Base-by-base conservation (phyloP, 1,140 invertebrate genomes). In the Philopotamus ludificatus region DNA sequence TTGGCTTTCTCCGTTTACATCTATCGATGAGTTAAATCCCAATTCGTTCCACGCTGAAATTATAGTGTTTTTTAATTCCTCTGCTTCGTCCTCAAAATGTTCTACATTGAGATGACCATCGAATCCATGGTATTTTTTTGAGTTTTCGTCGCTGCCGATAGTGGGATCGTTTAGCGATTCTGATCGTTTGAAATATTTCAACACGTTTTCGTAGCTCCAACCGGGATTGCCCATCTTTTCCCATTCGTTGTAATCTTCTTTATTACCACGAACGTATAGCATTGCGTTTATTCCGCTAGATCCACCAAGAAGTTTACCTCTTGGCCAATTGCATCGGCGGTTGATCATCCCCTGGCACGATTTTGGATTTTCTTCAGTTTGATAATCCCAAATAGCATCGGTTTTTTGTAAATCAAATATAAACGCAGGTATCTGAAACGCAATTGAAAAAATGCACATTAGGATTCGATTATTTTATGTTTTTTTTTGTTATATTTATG, bases 51-150 rank as follows among this genome's bases (percentile, higher is more conserved):
- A 87, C 0, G 87, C 91, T 73, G 45, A 53, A 51, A 63, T 50
- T 15, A 69, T 63, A 10, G 39, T 63, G 39, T 66, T 70, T 23
- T 50, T 41, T 16, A 51, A 54, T 7, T 54, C 41, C 20, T 25
- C 26, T n/a, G n/a, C n/a, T n/a, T n/a, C n/a, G 28, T 34, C 12
- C 4, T 7, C 12, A 34, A 34, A 59, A 61, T n/a, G 60, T 87
- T 90, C 87, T 0, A 93, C 88, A 0, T 89, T 90, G 2, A 92
- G 72, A 70, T 91, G 89, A 0, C 92, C 92, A 0, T 86, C 87
- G 0, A 81, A 84, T 1, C 79, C 75, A 71, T 93, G 91, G 67
- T 92, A 92, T 0, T 70, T 51, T 28, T 23, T 62, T 23, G 73
- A 68, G 20, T 71, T 45, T 7, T 21, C 55, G 3, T 26, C 25